Conservation (phyloP, 2,113 vertebrate species). For the Trematocara nigrifrons region DNA sequence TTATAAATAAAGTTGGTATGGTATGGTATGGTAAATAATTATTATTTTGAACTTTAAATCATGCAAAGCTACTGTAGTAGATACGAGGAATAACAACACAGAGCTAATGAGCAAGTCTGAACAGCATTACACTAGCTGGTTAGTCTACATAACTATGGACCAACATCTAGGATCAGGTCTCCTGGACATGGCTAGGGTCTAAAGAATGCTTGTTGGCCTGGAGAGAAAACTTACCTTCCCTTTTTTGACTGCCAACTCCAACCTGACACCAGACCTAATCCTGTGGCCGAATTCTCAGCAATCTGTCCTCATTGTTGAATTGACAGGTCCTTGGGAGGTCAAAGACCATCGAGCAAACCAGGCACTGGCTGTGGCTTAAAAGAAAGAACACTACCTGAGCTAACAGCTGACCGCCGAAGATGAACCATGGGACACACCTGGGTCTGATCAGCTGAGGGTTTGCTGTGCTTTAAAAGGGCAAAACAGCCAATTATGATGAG, state of each 20-base stretch:
- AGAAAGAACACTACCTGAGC: neutral
- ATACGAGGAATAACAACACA: neutral
- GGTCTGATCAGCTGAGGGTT: neutral
- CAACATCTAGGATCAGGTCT: neutral
- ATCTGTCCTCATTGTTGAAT: neutral
- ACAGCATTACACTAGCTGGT: neutral
- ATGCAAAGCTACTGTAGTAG: neutral
- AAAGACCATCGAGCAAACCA: neutral
- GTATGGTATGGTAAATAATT: no score
- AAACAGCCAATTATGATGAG: neutral
- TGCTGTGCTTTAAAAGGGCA: neutral
- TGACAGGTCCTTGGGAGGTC: neutral
- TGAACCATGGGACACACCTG: fast-evolving
- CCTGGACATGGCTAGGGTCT: neutral
- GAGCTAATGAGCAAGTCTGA: neutral
- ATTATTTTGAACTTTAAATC: neutral
- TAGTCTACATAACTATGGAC: neutral
- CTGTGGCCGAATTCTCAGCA: neutral
- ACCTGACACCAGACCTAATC: neutral
- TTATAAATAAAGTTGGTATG: no score
- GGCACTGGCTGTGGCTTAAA: neutral
- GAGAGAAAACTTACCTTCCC: fast-evolving
- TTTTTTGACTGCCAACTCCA: neutral
- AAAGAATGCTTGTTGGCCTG: neutral
- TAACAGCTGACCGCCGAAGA: neutral